Evolutionary conservation across 2,113 vertebrate genomes (phyloP).

Genomic region (Passer montanus): DNA sequence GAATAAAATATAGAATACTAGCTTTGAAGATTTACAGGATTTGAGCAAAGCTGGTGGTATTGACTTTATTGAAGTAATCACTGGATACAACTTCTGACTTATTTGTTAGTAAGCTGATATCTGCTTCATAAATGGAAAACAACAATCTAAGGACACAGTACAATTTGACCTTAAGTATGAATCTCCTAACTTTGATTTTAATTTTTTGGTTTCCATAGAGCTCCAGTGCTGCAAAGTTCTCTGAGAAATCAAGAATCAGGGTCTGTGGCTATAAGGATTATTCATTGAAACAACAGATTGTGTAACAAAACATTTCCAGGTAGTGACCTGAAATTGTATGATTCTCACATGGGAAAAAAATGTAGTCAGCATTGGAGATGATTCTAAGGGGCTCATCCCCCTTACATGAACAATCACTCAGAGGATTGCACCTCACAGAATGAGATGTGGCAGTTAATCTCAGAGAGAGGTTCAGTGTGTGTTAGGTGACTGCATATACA

Average conservation of each 20-base stretch:
- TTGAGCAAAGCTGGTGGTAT: not conserved
- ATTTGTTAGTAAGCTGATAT: not conserved
- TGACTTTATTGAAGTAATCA: not conserved
- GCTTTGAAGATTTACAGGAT: not conserved
- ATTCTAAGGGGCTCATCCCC: not conserved
- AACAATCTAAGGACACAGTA: not conserved
- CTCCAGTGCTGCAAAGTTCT: not conserved
- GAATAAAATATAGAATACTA: not conserved
- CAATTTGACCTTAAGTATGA: not conserved
- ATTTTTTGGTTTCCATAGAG: not conserved
- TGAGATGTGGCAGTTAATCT: not conserved
- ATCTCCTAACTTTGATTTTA: not conserved
- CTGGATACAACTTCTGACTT: not conserved
- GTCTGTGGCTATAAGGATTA: not conserved
- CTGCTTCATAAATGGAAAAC: not conserved
- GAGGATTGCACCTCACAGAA: not conserved
- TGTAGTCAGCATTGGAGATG: not conserved
- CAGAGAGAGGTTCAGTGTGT: not conserved
- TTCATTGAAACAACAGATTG: not conserved
- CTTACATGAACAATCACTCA: not conserved
- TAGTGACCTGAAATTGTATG: not conserved
- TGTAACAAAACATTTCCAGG: not conserved
- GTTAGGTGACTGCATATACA: not conserved
- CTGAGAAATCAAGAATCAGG: not conserved
- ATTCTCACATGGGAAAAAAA: not conserved